Percentiles rank a stretch among this genome's conserved stretches.
Conservation (phyloP, 1,140 invertebrate species). For the Papilio polytes region DNA sequence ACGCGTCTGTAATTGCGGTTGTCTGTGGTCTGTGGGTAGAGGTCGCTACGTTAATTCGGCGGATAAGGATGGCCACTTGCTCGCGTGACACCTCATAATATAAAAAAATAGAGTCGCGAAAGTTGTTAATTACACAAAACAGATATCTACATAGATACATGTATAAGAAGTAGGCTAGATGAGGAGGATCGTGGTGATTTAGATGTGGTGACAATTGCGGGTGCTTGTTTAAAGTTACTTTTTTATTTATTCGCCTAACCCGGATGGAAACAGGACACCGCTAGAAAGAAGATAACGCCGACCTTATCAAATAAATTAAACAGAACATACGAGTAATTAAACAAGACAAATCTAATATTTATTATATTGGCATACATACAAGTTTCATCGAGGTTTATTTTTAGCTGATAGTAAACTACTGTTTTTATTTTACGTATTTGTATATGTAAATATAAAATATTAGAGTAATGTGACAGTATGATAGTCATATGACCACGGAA, state of each 20-base stretch:
- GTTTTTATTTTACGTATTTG: not conserved
- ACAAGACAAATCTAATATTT: conserved; percentile 4
- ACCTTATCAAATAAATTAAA: conserved; percentile 18
- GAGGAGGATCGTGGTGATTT: not conserved
- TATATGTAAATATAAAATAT: not conserved
- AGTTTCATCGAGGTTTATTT: not conserved
- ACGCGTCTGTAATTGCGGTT: too few species aligned
- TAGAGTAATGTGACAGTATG: not conserved
- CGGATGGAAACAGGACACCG: conserved; percentile 18
- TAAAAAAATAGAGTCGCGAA: too few species aligned
- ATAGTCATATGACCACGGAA: not conserved
- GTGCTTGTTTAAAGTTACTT: not conserved
- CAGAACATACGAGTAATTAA: conserved; percentile 21
- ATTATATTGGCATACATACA: conserved; percentile 14
- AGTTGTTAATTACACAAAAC: too few species aligned
- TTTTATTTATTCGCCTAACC: conserved; percentile 15
- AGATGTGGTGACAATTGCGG: not conserved
- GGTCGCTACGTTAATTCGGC: too few species aligned
- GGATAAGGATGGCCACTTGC: too few species aligned
- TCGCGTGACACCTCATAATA: too few species aligned
- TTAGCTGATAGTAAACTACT: conserved; percentile 1
- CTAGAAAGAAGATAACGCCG: conserved; percentile 3
- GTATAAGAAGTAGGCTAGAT: not conserved
- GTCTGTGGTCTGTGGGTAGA: too few species aligned
- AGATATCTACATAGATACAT: too few species aligned